Base-by-base conservation (phyloP, 2,113 vertebrate species). In the Athene cunicularia region DNA sequence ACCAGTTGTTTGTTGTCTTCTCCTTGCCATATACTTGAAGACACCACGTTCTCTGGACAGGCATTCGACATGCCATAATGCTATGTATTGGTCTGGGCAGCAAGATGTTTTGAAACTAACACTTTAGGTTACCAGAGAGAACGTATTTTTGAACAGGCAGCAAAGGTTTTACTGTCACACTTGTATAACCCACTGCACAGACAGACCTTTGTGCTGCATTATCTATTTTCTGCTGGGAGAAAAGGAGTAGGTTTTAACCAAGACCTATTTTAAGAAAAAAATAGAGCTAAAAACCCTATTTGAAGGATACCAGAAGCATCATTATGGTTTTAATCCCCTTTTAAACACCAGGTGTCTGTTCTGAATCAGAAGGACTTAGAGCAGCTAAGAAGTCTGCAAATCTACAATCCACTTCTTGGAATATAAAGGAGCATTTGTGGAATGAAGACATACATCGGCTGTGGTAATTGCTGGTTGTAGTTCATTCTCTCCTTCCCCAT, bases 71-170 rank as follows among this genome's bases (percentile, higher is more conserved):
- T 9, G 14, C 24, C 30, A 22, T 1, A 7, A 37, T 58, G 41
- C 37, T 52, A 49, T 0, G 0, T 12, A 41, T 24, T 4, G 18
- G 26, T 11, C 41, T 35, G n/a, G 37, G 17, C 64, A 62, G 56
- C 24, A 17, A 35, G 7, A 66, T 14, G 37, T 64, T 71, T 74
- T 37, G 63, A 74, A 81, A 87, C 21, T 45, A 63, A 28, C n/a
- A 6, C n/a, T 39, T 21, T 1, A 19, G 0, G 15, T 33, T 35
- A 37, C 8, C 6, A 0, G n/a, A 76, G 56, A 88, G 35, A 70
- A 74, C 0, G 0, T 5, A 39, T 15, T 28, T 64, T 27, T 55
- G 30, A 74, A 55, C 4, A 18, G 45, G 37, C 59, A 90, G 50
- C 1, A 1, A 39, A 66, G 71, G 55, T 37, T 80, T 83, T 60